Base-by-base conservation (phyloP, 2,888 invertebrate species). In the Metalampra italica region DNA sequence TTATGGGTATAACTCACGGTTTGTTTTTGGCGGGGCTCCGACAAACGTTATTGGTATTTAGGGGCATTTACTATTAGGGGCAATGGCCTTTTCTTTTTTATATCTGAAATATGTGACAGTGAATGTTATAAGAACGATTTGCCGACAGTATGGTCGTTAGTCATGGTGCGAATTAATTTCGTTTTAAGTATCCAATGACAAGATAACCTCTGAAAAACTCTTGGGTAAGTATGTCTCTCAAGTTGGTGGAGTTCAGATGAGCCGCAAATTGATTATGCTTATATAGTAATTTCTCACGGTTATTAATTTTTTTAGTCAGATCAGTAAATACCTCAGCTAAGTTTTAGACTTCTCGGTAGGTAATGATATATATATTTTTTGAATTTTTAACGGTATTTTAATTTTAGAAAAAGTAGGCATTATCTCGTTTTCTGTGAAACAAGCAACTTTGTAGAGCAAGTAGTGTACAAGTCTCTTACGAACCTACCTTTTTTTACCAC, bases 11-110 rank as follows among this genome's bases (percentile, higher is more conserved):
- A 90, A 87, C 79, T 90, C 89, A 90, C 72, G 85, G 86, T 90
- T 89, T 90, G 89, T 89, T 89, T 89, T 87, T 84, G 82, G 86
- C 84, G 81, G 86, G 86, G 86, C 78, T 74, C 81, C 82, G 86
- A 87, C 88, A 86, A 84, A 78, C 86, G 78, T 86, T 87, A 89
- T 87, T 87, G 88, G 84, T 85, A 83, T 89, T 89, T 86, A 86
- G 75, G 78, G 79, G 67, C 78, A 81, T 83, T 85, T 82, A 78
- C 80, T 78, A 82, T 85, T 84, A 81, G 71, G 76, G 76, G 68
- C 70, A 64, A 75, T 77, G 74, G 66, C 70, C 77, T 79, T 82
- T 79, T 71, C 64, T 64, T 66, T 71, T 75, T 64, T 56, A 66
- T 66, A 60, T 50, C 68, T 83, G 73, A 83, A 70, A 74, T 81